phyloP scores from a whole-genome alignment of 1,140 invertebrate genomes.

The Adelges cooleyi region DNA sequence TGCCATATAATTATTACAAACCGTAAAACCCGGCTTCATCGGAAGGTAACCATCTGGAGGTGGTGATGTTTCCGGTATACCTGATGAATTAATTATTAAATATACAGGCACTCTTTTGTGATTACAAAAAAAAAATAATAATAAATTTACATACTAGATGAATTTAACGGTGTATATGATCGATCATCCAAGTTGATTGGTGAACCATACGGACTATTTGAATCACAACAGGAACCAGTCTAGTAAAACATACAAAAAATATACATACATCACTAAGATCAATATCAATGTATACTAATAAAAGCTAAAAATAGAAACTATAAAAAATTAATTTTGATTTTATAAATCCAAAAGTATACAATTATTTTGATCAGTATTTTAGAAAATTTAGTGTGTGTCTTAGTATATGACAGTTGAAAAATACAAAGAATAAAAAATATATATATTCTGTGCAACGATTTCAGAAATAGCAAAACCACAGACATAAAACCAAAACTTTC shows the following conservation, averaged over 20 bases:
- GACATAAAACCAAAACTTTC: no score
- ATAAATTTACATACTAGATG: conserved; percentile 3
- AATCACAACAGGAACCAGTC: conserved; percentile 22
- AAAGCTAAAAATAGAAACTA: no score
- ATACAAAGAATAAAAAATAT: no score
- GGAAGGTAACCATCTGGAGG: conserved; percentile 20
- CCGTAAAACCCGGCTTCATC: conserved; percentile 18
- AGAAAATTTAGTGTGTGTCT: no score
- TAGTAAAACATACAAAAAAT: background rate
- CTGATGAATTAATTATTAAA: conserved; percentile 8
- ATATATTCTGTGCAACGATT: no score
- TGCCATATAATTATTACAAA: background rate
- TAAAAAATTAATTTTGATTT: no score
- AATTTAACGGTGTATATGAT: conserved; percentile 1
- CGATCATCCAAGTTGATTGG: conserved; percentile 7
- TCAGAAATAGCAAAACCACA: no score
- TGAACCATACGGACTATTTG: conserved; percentile 23
- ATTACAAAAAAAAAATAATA: background rate
- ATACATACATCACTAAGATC: background rate
- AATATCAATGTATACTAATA: no score
- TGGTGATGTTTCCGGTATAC: background rate
- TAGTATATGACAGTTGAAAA: no score
- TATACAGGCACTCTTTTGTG: no score
- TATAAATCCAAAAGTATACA: no score
- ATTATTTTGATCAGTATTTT: no score